These are phyloP conservation scores for Helarctos malayanus DNA, from an alignment of 2,797 vertebrate genomes.

Conservation along the genomic window DNA sequence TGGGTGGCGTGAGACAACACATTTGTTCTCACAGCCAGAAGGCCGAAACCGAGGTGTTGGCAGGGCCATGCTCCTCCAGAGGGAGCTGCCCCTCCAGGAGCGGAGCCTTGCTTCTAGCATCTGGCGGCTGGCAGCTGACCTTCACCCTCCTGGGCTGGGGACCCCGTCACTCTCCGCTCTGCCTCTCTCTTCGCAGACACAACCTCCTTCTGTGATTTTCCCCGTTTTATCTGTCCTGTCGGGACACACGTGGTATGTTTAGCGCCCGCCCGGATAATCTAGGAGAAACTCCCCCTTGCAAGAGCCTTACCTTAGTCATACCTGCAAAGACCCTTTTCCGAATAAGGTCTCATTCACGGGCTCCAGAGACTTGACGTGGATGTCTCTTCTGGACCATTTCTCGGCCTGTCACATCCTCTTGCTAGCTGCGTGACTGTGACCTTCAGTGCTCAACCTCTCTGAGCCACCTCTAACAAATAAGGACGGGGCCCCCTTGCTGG, in stretches of 20 bases:
- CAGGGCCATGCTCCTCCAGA: rapidly evolving
- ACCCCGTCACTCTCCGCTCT: rapidly evolving
- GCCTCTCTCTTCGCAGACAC: neutral
- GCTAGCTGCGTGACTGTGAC: neutral
- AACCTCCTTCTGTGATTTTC: rapidly evolving
- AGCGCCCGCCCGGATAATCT: neutral
- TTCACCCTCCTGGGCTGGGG: neutral
- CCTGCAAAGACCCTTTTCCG: neutral
- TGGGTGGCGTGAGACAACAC: rapidly evolving
- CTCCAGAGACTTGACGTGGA: neutral
- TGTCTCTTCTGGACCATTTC: rapidly evolving
- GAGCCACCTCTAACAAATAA: neutral
- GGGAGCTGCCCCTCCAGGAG: neutral
- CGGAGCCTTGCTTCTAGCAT: rapidly evolving
- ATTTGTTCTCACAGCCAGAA: neutral
- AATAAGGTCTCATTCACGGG: rapidly evolving
- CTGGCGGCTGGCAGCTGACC: rapidly evolving
- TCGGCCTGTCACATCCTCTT: neutral
- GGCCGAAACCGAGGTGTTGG: rapidly evolving
- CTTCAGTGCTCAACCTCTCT: neutral
- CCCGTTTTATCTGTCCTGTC: rapidly evolving
- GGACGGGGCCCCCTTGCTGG: rapidly evolving
- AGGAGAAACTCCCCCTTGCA: neutral
- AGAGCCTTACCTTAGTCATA: rapidly evolving
- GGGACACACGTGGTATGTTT: rapidly evolving